These are phyloP conservation scores for Halichoerus grypus DNA, from an alignment of 2,113 vertebrate species.

Conservation along the genomic window DNA sequence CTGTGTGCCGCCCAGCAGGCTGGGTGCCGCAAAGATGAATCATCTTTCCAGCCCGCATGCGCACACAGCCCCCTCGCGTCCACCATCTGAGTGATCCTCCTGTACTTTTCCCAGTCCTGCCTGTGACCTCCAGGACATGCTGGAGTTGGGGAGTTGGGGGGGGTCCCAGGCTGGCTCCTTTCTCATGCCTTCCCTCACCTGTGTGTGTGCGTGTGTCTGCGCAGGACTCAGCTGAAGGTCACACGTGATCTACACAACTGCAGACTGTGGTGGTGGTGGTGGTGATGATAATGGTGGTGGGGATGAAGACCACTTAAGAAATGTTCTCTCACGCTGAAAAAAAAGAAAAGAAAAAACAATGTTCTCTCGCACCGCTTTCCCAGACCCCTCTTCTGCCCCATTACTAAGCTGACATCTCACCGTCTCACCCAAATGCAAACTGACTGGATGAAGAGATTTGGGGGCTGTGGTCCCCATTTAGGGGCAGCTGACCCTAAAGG, in stretches of 20 bases:
- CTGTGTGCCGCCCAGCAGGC: not conserved
- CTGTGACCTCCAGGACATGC: not conserved
- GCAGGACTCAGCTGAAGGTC: not conserved
- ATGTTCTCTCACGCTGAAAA: not conserved
- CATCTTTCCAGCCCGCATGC: not conserved
- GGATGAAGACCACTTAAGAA: not conserved
- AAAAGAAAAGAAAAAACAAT: not conserved
- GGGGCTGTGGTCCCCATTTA: not conserved
- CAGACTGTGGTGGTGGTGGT: not conserved
- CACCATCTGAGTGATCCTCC: not conserved
- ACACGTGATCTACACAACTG: not conserved
- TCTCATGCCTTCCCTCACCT: not conserved
- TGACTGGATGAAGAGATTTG: slow-evolving; percentile 70
- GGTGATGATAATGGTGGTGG: not conserved
- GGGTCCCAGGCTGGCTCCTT: not conserved
- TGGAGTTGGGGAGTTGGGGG: no score
- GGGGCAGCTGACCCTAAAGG: slow-evolving; percentile 45
- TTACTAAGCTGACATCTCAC: not conserved
- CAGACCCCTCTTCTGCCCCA: not conserved
- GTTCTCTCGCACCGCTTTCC: not conserved
- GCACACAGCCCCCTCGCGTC: accelerated
- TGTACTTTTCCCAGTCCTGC: not conserved
- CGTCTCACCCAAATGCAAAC: slow-evolving; percentile 9
- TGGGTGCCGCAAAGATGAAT: not conserved
- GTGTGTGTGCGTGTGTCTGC: not conserved